Evolutionary conservation across 1,140 invertebrate genomes (phyloP), one percentile per base, ranked within the genome.

Genomic region (Drosophila orena): DNA sequence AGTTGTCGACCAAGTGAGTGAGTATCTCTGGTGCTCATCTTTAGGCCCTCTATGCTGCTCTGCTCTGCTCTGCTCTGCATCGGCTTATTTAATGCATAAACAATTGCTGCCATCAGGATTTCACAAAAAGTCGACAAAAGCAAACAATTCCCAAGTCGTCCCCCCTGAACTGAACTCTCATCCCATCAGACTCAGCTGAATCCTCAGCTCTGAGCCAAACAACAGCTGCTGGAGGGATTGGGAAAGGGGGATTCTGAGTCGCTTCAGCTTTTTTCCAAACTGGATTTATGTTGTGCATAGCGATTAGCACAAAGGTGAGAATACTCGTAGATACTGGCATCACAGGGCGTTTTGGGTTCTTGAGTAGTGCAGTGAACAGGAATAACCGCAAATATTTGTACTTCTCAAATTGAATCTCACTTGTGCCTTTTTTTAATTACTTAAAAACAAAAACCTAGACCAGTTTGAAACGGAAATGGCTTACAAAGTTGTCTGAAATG

Each of bases 81-180:
- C 64, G 80, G 77, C 85, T 89, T 89, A 81, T 86, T 89, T 84
- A 85, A 90, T 85, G 77, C 80, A 85, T 81, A 81, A 90, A 86
- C 86, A 86, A 90, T 90, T 90, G 90, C 90, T 90, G 79, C 81
- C 81, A 90, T 90, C 81, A 86, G 79, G 76, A 86, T 90, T 90
- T 86, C 65, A 83, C 81, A 88, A 88, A 88, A 88, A 86, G 83
- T 86, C 83, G 83, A 86, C 83, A 86, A 79, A 86, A 62, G 84
- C 70, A 86, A 86, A 88, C 74, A 86, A 77, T 77, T 80, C 27
- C 22, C 46, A 15, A n/a, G n/a, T n/a, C n/a, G n/a, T 49, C n/a
- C 49, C 50, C 70, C 54, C 22, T 22, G 44, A 40, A 53, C 50
- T 27, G 47, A 44, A 53, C 50, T 14, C 35, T 37, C 35, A 12